Conservation (phyloP, 1,140 invertebrate genomes). For the Oncopeltus fasciatus region DNA sequence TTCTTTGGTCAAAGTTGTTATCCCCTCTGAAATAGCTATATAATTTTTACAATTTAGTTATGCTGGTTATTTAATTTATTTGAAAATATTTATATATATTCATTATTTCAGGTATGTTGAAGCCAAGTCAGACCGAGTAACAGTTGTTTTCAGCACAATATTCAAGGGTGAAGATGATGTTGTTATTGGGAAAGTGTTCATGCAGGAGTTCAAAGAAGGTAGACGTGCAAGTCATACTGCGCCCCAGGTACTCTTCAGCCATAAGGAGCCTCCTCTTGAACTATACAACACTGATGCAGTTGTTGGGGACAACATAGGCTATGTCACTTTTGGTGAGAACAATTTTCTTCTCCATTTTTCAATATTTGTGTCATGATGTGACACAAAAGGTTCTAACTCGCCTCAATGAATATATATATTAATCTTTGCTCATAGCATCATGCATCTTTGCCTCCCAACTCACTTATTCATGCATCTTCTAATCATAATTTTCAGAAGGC, state of each 20-base stretch:
- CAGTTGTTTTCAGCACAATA: conserved; percentile 96
- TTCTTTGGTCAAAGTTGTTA: too few relatives aligned
- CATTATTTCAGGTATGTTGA: conserved; percentile 80
- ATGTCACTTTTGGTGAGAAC: conserved; percentile 91
- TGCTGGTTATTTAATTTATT: too few relatives aligned
- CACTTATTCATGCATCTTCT: too few relatives aligned
- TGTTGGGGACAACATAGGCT: conserved; percentile 94
- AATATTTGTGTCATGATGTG: background rate
- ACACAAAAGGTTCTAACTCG: too few relatives aligned
- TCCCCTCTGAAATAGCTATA: too few relatives aligned
- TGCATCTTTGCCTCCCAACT: too few relatives aligned
- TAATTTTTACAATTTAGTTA: too few relatives aligned
- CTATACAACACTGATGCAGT: conserved; percentile 83
- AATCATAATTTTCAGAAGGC: too few relatives aligned
- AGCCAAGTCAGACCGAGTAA: conserved; percentile 93
- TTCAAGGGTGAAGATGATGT: conserved; percentile 98
- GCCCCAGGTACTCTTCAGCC: conserved; percentile 81
- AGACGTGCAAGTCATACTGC: conserved; percentile 90
- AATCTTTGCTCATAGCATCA: too few relatives aligned
- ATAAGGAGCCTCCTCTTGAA: conserved; percentile 90
- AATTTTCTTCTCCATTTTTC: background rate
- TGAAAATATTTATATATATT: too few relatives aligned
- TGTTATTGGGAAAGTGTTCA: conserved; percentile 96
- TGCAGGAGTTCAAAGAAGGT: conserved; percentile 97
- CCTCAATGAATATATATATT: too few relatives aligned